These are phyloP conservation scores for Albula goreensis DNA, from an alignment of 2,113 vertebrate species.

Conservation along the genomic window DNA sequence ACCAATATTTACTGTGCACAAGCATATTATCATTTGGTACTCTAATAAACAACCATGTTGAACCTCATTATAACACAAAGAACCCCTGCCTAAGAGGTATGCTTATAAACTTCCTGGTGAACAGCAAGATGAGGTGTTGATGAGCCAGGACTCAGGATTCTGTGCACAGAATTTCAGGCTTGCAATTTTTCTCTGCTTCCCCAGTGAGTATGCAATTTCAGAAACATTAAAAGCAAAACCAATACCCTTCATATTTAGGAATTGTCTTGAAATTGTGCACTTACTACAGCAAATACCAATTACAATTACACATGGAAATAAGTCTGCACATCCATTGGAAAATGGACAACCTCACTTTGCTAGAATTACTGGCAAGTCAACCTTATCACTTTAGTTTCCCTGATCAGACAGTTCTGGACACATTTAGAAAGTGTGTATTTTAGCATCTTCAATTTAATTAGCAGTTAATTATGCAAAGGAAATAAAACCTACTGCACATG, in stretches of 20 bases:
- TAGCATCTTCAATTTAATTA: constrained; percentile 27
- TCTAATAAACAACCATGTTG: background rate
- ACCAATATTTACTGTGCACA: background rate
- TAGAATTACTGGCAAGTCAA: no score
- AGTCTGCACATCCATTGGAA: no score
- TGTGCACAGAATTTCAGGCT: constrained; percentile 8
- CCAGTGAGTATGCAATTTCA: background rate
- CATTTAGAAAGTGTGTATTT: constrained; percentile 27
- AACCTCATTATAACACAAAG: background rate
- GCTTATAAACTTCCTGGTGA: background rate
- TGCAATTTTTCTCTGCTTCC: background rate
- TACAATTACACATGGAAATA: no score
- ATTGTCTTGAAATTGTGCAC: background rate
- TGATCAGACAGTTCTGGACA: background rate
- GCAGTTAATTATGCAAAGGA: background rate
- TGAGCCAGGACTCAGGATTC: background rate
- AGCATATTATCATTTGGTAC: background rate
- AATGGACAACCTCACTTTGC: no score
- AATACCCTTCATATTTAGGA: background rate
- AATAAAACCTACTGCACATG: background rate
- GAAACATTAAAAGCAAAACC: constrained; percentile 18
- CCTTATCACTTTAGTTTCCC: background rate
- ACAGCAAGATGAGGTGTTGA: background rate
- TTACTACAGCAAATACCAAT: background rate
- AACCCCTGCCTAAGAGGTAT: background rate